Conservation (phyloP, 2,888 invertebrate species). For the Metalampra italica region DNA sequence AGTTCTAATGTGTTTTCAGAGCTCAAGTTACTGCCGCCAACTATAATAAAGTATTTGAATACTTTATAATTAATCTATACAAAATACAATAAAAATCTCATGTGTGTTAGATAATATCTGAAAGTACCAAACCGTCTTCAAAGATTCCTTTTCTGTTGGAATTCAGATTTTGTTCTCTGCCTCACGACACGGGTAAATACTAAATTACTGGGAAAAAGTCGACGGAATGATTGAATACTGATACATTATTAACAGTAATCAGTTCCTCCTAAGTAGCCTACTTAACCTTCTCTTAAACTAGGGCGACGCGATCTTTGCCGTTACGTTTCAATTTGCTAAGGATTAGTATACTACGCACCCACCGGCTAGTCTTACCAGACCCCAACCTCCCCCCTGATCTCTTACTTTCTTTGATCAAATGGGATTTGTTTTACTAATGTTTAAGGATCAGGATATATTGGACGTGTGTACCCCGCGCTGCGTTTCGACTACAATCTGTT, state of each 20-base stretch:
- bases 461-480: slow-evolving; percentile 20
- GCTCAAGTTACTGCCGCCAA: too few species aligned
- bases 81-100: too few species aligned
- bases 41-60: too few species aligned
- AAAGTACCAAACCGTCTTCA: too few species aligned
- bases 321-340: slow-evolving; percentile 46
- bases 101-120: too few species aligned
- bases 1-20: too few species aligned
- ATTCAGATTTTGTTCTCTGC: too few species aligned
- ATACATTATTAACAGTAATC: not conserved
- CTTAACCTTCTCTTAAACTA: slow-evolving; percentile 18
- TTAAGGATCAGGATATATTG: slow-evolving; percentile 18
- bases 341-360: slow-evolving; percentile 32
- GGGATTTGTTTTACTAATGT: slow-evolving; percentile 5
- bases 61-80: too few species aligned
- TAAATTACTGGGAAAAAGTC: too few species aligned
- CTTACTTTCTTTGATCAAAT: slow-evolving; percentile 7
- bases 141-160: too few species aligned
- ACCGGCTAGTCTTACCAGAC: slow-evolving; percentile 18
- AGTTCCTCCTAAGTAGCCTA: not conserved
- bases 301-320: slow-evolving; percentile 27
- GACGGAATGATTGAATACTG: too few species aligned
- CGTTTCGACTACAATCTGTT: slow-evolving; percentile 31
- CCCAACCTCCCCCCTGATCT: slow-evolving; percentile 4
- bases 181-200: too few species aligned